phyloP scores from a whole-genome alignment of 2,888 invertebrate species.

The Dendrolimus houi region DNA sequence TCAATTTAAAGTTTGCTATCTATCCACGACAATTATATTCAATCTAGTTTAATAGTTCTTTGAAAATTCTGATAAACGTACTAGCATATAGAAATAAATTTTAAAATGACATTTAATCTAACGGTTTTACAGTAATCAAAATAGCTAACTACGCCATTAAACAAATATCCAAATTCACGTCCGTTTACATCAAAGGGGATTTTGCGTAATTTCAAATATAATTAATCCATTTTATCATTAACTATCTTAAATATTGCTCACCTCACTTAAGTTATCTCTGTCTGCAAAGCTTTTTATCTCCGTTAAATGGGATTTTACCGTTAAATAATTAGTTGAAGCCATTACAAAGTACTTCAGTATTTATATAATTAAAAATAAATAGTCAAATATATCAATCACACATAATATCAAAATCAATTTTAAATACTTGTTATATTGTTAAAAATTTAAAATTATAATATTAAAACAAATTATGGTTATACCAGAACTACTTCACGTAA shows the following conservation, averaged over 20 bases:
- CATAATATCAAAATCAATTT: conserved; percentile 13
- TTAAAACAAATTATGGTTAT: conserved; percentile 19
- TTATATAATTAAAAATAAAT: conserved; percentile 21
- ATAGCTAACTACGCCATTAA: too few species aligned
- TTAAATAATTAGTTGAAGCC: conserved; percentile 56
- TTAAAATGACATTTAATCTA: too few species aligned
- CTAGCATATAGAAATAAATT: too few species aligned
- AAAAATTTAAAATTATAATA: conserved; percentile 22
- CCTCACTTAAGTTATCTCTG: conserved; percentile 69
- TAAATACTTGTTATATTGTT: conserved; percentile 23
- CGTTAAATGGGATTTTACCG: conserved; percentile 64
- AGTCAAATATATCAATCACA: conserved; percentile 31
- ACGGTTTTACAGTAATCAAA: too few species aligned
- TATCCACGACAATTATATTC: too few species aligned
- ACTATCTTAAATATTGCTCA: conserved; percentile 23
- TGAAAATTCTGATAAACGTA: too few species aligned
- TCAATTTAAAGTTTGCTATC: too few species aligned
- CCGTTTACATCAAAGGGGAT: too few species aligned
- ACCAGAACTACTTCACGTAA: conserved; percentile 42
- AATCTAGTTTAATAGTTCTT: too few species aligned
- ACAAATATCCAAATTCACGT: too few species aligned
- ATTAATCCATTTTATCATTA: too few species aligned
- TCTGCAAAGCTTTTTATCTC: conserved; percentile 66
- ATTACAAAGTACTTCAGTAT: conserved; percentile 18
- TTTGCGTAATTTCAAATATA: too few species aligned